A percentile compares a stretch with the other conserved stretches of the same genome.
Evolutionary conservation across 2,797 vertebrate species (phyloP).

Genomic region (Acipenser ruthenus): DNA sequence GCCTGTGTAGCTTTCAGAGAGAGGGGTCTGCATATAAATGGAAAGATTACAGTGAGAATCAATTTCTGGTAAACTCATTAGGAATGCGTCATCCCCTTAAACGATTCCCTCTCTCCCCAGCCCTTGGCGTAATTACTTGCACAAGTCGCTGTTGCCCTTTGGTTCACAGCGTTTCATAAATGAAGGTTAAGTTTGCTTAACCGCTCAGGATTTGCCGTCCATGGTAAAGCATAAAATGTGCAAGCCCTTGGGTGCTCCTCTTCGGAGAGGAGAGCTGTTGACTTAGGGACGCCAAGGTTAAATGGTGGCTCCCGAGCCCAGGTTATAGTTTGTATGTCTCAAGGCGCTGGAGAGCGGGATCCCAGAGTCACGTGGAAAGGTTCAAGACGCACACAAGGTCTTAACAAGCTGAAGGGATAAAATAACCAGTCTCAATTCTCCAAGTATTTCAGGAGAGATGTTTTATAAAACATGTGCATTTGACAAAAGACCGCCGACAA

Average conservation of each 20-base stretch:
- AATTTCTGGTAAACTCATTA: slow-evolving; percentile 95
- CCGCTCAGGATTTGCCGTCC: slow-evolving; percentile 91
- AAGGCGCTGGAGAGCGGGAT: too few relatives aligned
- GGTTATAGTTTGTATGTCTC: too few relatives aligned
- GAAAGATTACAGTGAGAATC: slow-evolving; percentile 97
- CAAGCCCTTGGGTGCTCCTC: slow-evolving; percentile 66
- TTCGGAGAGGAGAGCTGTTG: slow-evolving; percentile 40
- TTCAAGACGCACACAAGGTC: too few relatives aligned
- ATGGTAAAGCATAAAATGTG: slow-evolving; percentile 98
- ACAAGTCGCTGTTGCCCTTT: slow-evolving; percentile 85
- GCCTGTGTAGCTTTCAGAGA: slow-evolving; percentile 58
- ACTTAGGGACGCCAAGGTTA: slow-evolving; percentile 77
- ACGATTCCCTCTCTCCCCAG: slow-evolving; percentile 66
- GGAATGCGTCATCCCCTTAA: slow-evolving; percentile 79
- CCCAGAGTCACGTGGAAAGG: too few relatives aligned
- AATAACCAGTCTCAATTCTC: too few relatives aligned
- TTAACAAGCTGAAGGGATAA: too few relatives aligned
- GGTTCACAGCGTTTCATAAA: slow-evolving; percentile 89
- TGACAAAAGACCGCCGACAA: too few relatives aligned
- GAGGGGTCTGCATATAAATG: slow-evolving; percentile 94
- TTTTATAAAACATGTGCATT: too few relatives aligned
- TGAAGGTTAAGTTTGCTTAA: slow-evolving; percentile 99
- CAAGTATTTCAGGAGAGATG: too few relatives aligned
- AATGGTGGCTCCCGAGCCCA: slow-evolving; percentile 56
- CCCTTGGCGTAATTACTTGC: slow-evolving; percentile 75